Conservation (phyloP, 1,140 invertebrate genomes). For the Drosophila micromelanica region DNA sequence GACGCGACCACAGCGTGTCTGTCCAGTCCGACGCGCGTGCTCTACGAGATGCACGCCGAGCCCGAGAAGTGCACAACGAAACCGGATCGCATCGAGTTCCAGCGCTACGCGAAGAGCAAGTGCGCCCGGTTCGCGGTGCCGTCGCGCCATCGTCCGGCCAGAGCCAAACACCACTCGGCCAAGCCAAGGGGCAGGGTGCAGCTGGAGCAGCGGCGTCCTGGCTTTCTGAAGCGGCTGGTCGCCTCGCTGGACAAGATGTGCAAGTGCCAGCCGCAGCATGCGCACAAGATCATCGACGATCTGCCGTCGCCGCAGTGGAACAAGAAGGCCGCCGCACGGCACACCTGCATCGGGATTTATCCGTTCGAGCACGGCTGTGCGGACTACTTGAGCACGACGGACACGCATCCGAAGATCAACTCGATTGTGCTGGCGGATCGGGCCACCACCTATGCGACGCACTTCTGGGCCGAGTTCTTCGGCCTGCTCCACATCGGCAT, state of each 20-base stretch:
- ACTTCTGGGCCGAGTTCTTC: constrained; percentile 89
- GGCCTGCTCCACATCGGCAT: constrained; percentile 87
- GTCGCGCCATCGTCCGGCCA: constrained; percentile 1
- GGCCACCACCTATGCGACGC: constrained; percentile 86
- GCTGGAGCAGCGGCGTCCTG: not conserved
- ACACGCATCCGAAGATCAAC: constrained; percentile 86
- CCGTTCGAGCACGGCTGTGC: constrained; percentile 89
- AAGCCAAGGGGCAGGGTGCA: not conserved
- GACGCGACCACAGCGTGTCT: constrained; percentile 37
- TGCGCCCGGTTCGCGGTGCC: constrained; percentile 36
- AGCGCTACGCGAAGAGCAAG: constrained; percentile 62
- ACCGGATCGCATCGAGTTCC: constrained; percentile 75
- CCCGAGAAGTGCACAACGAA: constrained; percentile 40
- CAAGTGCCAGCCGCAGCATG: constrained; percentile 47
- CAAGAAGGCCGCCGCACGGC: constrained; percentile 51
- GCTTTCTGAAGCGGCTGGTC: constrained; percentile 52
- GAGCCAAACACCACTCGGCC: constrained; percentile 10
- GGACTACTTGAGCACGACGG: constrained; percentile 87
- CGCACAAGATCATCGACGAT: constrained; percentile 59
- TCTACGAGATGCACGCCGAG: constrained; percentile 71
- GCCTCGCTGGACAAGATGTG: constrained; percentile 75
- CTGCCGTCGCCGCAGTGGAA: constrained; percentile 70
- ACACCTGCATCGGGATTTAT: constrained; percentile 86
- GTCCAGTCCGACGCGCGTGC: constrained; percentile 37
- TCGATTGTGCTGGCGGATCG: constrained; percentile 86